Base-by-base conservation (phyloP, 2,888 invertebrate genomes). In the Orthosia gothica region DNA sequence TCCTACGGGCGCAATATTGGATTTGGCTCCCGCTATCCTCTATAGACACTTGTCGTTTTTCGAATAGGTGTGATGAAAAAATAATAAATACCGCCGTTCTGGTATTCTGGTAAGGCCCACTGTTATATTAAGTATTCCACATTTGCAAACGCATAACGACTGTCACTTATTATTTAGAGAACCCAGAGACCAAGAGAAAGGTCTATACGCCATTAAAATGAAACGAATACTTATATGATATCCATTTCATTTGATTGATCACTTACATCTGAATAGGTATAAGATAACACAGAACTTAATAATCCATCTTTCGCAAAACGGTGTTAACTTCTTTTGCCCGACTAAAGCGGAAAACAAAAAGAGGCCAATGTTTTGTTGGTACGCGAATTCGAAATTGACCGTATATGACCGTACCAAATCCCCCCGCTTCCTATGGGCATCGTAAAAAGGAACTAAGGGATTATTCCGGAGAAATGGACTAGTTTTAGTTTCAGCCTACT, bases 401-500 rank as follows among this genome's bases (percentile, higher is more conserved):
- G n/a, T 69, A 50, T 55, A 68, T 61, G 52, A 52, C 26, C 32
- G 16, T 26, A 16, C 26, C 50, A 70, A 80, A 80, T 68, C 83
- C 83, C 64, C 32, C n/a, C 20, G 66, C 2, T 69, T 70, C 64
- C 68, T 62, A 83, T 64, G 82, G 66, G 63, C 58, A 63, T 83
- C 81, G 74, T 81, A 81, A 83, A 81, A 80, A 40, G 32, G 32
- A 69, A 72, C 59, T 65, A 65, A 72, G 40, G 83, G 67, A 72
- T 79, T 80, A 79, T 82, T 58, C 83, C 45, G 45, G 63, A 54
- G 47, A 12, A 82, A 66, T 82, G 20, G 45, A n/a, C 49, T 62
- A 78, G 65, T 68, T 58, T 57, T 52, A 67, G 67, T 70, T 78
- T 78, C 40, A 52, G 62, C 50, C 23, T 66, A 23, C 79, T 50